Percentiles rank a stretch among this genome's conserved stretches.
Conservation (phyloP, 2,888 invertebrate genomes). For the Ormyrus pomaceus region DNA sequence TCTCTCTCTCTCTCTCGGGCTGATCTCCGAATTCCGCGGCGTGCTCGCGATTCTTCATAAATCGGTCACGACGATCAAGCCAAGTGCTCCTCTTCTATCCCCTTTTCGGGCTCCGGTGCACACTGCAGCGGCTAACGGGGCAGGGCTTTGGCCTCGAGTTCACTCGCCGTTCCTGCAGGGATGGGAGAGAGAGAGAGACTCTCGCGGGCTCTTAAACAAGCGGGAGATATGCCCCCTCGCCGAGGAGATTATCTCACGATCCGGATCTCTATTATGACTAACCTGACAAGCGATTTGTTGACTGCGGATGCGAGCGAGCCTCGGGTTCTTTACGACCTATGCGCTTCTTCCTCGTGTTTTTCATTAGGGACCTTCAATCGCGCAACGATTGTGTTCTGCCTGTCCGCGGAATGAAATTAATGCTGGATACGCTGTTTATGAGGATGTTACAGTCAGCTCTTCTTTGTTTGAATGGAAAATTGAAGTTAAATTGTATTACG, state of each 20-base stretch:
- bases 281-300: constrained; percentile 71
- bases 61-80: constrained; percentile 10
- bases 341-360: constrained; percentile 27
- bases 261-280: constrained; percentile 70
- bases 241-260: constrained; percentile 69
- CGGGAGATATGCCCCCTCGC: constrained; percentile 44
- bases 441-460: no score
- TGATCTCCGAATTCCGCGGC: constrained; percentile 20
- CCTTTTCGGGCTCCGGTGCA: not conserved
- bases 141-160: constrained; percentile 20
- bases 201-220: constrained; percentile 37
- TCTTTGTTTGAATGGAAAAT: no score
- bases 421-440: no score
- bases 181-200: constrained; percentile 16
- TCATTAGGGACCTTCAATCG: no score
- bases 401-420: no score
- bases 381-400: no score
- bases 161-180: not conserved
- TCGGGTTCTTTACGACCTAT: constrained; percentile 6
- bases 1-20: no score
- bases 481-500: no score
- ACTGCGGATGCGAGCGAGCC: constrained; percentile 54
- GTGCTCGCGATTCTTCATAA: constrained; percentile 1
- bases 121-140: not conserved
- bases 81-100: not conserved